Evolutionary conservation across 2,888 invertebrate genomes (phyloP).

Genomic region (Mycogona germanica): DNA sequence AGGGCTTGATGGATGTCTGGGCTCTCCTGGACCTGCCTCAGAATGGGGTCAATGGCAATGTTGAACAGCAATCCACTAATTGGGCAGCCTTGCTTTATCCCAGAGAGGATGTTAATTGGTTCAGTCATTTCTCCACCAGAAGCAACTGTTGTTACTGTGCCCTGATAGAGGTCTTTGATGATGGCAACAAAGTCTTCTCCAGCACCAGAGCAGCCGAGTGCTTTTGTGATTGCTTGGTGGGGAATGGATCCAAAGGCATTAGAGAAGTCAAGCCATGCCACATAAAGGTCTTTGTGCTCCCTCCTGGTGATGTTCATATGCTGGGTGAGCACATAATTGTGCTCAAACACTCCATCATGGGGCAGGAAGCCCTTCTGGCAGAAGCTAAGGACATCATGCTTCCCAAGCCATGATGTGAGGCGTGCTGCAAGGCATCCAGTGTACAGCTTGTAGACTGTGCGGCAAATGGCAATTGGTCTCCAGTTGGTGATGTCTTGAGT

Average conservation of each 20-base stretch:
- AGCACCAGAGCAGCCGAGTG: background rate
- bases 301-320: background rate
- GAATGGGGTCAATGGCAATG: slow-evolving; percentile 28
- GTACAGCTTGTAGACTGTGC: slow-evolving; percentile 24
- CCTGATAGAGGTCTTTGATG: slow-evolving; percentile 22
- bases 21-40: too few species aligned
- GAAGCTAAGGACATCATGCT: slow-evolving; percentile 17
- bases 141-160: slow-evolving; percentile 21
- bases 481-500: slow-evolving; percentile 26
- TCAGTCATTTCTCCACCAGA: slow-evolving; percentile 21
- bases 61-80: slow-evolving; percentile 31
- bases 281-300: background rate
- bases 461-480: slow-evolving; percentile 24
- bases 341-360: slow-evolving; percentile 21
- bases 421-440: slow-evolving; percentile 22
- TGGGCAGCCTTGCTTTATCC: slow-evolving; percentile 32
- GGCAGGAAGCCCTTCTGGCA: slow-evolving; percentile 33
- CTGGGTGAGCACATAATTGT: background rate
- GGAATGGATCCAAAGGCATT: slow-evolving; percentile 8
- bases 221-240: background rate
- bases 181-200: slow-evolving; percentile 7
- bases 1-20: background rate
- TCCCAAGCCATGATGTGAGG: slow-evolving; percentile 22
- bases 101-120: slow-evolving; percentile 24
- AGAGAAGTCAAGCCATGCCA: background rate